phyloP scores from a whole-genome alignment of 2,797 vertebrate species.

The Cottoperca gobio region DNA sequence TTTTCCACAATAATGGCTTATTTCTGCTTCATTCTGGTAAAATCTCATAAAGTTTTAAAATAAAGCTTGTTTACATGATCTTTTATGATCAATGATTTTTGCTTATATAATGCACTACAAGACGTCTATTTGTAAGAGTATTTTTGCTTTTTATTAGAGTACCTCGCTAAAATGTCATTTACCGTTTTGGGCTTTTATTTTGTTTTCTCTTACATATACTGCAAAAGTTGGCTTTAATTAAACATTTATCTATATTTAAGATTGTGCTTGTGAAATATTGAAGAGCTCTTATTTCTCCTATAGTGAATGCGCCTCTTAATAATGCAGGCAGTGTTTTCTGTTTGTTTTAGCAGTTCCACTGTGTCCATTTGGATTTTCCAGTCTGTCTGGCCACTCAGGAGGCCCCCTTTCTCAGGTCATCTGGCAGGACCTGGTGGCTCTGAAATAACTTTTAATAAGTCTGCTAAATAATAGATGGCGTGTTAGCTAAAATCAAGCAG shows the following conservation, averaged over 20 bases:
- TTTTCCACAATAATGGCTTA: not conserved
- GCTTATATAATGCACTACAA: not conserved
- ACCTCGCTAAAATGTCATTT: slow-evolving; percentile 20
- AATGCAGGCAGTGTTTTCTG: slow-evolving; percentile 83
- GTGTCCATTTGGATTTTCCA: slow-evolving; percentile 83
- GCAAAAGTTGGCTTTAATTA: slow-evolving; percentile 78
- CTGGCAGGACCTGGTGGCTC: slow-evolving; percentile 84
- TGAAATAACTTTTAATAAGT: slow-evolving; percentile 91
- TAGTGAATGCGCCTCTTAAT: slow-evolving; percentile 80
- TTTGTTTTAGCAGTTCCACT: slow-evolving; percentile 85
- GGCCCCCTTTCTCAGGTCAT: slow-evolving; percentile 83
- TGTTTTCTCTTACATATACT: slow-evolving; percentile 44
- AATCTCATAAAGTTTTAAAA: not conserved
- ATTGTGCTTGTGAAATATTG: slow-evolving; percentile 83
- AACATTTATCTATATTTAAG: slow-evolving; percentile 79
- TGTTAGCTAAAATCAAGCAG: slow-evolving; percentile 83
- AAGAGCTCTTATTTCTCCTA: slow-evolving; percentile 81
- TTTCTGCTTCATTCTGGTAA: not conserved
- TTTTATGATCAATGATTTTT: not conserved
- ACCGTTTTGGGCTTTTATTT: slow-evolving; percentile 35
- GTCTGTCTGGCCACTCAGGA: slow-evolving; percentile 82
- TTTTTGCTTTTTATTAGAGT: slow-evolving; percentile 20
- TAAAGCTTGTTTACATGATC: not conserved
- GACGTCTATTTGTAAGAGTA: not conserved
- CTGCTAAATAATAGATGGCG: slow-evolving; percentile 87